These are phyloP conservation scores for Gonioctena quinquepunctata DNA, from an alignment of 1,140 invertebrate genomes.

Conservation along the genomic window DNA sequence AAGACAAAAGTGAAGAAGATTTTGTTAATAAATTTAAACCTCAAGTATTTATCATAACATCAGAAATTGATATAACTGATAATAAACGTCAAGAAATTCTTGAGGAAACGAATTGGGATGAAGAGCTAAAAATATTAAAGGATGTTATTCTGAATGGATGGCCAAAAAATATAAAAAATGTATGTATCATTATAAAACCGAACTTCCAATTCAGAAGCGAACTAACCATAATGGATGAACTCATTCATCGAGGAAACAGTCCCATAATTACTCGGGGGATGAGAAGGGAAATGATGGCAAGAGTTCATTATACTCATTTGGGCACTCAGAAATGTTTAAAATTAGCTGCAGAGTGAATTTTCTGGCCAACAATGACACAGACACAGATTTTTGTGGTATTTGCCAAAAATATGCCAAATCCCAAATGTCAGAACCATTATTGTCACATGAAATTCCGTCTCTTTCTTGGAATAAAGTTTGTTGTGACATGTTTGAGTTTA, in stretches of 20 bases:
- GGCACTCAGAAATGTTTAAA: slow-evolving; percentile 53
- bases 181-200: background rate
- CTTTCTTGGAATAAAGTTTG: slow-evolving; percentile 48
- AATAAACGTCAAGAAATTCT: background rate
- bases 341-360: slow-evolving; percentile 20
- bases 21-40: background rate
- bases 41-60: too few species aligned
- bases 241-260: too few species aligned
- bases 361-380: slow-evolving; percentile 46
- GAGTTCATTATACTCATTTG: slow-evolving; percentile 55
- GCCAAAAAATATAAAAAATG: slow-evolving; percentile 42
- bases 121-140: slow-evolving; percentile 30
- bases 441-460: slow-evolving; percentile 44
- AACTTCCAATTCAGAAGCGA: background rate
- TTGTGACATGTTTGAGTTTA: slow-evolving; percentile 45
- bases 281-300: slow-evolving; percentile 50
- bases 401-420: slow-evolving; percentile 49
- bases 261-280: slow-evolving; percentile 43
- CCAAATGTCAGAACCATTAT: slow-evolving; percentile 44
- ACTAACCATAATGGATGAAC: background rate
- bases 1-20: slow-evolving; percentile 6
- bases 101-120: slow-evolving; percentile 39
- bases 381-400: slow-evolving; percentile 50
- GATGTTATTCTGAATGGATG: slow-evolving; percentile 45
- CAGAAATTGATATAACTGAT: background rate